A percentile compares a stretch with the other conserved stretches of the same genome.
These are phyloP conservation scores for Paralichthys olivaceus DNA, from an alignment of 2,113 vertebrate genomes.

Conservation along the genomic window DNA sequence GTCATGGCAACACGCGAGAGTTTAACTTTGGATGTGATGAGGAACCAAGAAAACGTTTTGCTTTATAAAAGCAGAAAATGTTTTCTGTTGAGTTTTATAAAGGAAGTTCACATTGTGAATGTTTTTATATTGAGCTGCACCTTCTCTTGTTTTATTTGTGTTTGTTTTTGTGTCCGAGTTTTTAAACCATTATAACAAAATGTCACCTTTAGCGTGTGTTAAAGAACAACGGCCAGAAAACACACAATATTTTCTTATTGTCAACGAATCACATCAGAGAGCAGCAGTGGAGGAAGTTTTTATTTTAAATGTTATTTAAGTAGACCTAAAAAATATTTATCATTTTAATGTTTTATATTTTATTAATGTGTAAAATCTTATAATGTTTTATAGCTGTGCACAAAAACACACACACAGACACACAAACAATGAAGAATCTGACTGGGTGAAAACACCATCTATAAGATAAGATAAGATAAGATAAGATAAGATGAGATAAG, in stretches of 20 bases:
- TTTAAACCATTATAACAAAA: slow-evolving; percentile 14
- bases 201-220: slow-evolving; percentile 23
- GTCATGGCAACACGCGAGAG: background rate
- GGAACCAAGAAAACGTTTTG: slow-evolving; percentile 10
- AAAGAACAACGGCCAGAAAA: background rate
- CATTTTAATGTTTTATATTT: background rate
- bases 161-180: slow-evolving; percentile 21
- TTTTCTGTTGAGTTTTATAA: slow-evolving; percentile 19
- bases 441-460: too few relatives aligned
- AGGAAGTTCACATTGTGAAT: slow-evolving; percentile 47
- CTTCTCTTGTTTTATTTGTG: slow-evolving; percentile 33
- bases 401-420: too few relatives aligned
- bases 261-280: slow-evolving; percentile 13
- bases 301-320: slow-evolving; percentile 9
- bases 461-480: too few relatives aligned
- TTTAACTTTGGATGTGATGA: slow-evolving; percentile 10
- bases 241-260: background rate
- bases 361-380: background rate
- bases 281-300: background rate
- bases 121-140: slow-evolving; percentile 49
- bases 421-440: too few relatives aligned
- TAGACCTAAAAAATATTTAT: background rate
- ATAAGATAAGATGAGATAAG: too few relatives aligned
- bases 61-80: slow-evolving; percentile 24
- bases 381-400: background rate